Percentiles rank a stretch among this genome's conserved stretches.
phyloP scores from a whole-genome alignment of 2,888 invertebrate genomes.

The Drosophila greeni region DNA sequence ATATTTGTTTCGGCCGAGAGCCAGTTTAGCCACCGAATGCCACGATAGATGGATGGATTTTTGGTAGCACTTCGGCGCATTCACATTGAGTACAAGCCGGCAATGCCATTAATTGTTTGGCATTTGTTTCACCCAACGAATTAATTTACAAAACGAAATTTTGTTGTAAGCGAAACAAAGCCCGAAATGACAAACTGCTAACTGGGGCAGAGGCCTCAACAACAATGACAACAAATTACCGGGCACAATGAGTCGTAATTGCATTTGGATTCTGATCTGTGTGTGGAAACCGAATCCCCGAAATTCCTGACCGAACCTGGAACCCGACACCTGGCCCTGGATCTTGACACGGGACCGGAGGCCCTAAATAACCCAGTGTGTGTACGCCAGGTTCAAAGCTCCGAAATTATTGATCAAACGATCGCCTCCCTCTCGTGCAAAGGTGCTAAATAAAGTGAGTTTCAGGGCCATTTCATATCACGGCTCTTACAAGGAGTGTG shows the following conservation, averaged over 20 bases:
- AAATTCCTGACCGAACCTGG: constrained; percentile 13
- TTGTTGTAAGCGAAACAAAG: constrained; percentile 13
- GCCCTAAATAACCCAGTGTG: constrained; percentile 12
- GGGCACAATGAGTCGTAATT: constrained; percentile 51
- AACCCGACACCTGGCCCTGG: constrained; percentile 30
- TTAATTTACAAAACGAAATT: constrained; percentile 52
- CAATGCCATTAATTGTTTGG: constrained; percentile 43
- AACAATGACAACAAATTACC: constrained; percentile 65
- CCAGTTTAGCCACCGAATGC: constrained; percentile 45
- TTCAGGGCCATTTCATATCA: constrained; percentile 36
- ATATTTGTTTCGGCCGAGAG: constrained; percentile 25
- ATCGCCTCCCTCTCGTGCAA: constrained; percentile 1
- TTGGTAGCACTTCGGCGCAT: constrained; percentile 49
- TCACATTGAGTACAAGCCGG: constrained; percentile 54
- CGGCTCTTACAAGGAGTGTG: constrained; percentile 21
- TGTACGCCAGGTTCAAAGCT: constrained; percentile 33
- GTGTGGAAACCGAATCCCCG: not conserved
- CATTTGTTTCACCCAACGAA: constrained; percentile 59
- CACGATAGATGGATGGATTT: constrained; percentile 61
- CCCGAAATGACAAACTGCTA: constrained; percentile 33
- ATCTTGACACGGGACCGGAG: constrained; percentile 1
- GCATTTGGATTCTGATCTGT: constrained; percentile 2
- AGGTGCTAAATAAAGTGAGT: constrained; percentile 59
- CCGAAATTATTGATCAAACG: constrained; percentile 20
- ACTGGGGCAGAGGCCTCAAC: constrained; percentile 33